Evolutionary conservation across 1,140 invertebrate species (phyloP), one percentile per base, ranked within the genome.

Genomic region (Onthophagus taurus): DNA sequence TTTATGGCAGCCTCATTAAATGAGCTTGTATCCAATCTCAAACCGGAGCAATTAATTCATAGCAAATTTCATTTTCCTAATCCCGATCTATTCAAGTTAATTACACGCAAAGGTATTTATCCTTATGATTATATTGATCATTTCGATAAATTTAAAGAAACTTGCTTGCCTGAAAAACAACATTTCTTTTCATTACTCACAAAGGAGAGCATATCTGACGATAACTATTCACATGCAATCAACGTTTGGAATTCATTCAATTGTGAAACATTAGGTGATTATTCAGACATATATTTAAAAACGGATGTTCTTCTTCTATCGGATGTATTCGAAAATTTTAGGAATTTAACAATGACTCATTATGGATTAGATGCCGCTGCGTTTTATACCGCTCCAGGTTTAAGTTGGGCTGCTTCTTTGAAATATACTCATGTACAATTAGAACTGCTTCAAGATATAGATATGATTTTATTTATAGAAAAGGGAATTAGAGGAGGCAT

Each of bases 251-350:
- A 59, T 16, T 48, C 21, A 31, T 73, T 73, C 51, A 54, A 63
- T 16, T 53, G 59, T 42, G 30, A 53, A 49, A 62, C 41, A 35
- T 30, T 71, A n/a, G 47, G 59, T 6, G 57, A 71, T 30, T 69
- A 67, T 54, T 52, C 61, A 17, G 59, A 67, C 44, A 44, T 71
- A 13, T 70, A 71, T 56, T 47, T 67, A 14, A 65, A 60, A 55
- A 56, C 48, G 42, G 57, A 69, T 52, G 57, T 67, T 3, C 33
- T 64, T 13, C 44, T 68, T 18, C 47, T 66, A 37, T 59, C 58
- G 4, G 68, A 37, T 29, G 20, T 45, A 16, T 71, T 72, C 56
- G 66, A 71, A 60, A 66, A 69, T 52, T 72, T 69, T 53, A 19
- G 39, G 65, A 43, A 52, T 50, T 37, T 55, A 45, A 45, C 52